A percentile compares a stretch with the other conserved stretches of the same genome.
Evolutionary conservation across 92 coral and sea anemone genomes (phyloP).

Genomic region (Palythoa caribaeorum): DNA sequence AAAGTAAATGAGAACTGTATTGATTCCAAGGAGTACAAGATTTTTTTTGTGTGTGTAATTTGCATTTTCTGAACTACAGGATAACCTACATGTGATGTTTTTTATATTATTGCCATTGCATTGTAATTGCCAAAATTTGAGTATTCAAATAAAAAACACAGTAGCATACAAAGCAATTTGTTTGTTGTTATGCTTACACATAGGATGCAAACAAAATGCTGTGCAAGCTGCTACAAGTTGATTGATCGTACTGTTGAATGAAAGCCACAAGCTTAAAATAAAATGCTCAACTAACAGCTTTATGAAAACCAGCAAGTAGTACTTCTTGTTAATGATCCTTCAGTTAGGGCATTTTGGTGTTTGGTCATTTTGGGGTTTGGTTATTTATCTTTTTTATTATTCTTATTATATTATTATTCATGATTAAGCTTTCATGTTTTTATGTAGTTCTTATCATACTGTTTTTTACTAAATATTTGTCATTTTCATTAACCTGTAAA

Average conservation of each 20-base stretch:
- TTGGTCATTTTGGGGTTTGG: background rate
- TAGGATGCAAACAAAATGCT: background rate
- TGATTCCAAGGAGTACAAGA: too few relatives aligned
- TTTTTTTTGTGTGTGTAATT: too few relatives aligned
- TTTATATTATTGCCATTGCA: too few relatives aligned
- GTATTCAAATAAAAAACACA: background rate
- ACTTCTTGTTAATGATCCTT: background rate
- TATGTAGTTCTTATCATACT: background rate
- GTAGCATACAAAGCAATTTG: background rate
- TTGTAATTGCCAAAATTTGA: background rate
- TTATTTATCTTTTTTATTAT: background rate
- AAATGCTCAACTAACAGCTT: background rate
- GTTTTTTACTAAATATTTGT: background rate
- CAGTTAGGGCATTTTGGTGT: conserved; percentile 1
- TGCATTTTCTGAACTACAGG: too few relatives aligned
- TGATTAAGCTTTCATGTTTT: background rate
- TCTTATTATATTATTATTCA: background rate
- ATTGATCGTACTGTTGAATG: background rate
- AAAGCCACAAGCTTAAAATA: background rate
- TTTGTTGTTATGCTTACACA: background rate
- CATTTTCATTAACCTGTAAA: background rate
- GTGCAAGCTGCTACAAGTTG: background rate
- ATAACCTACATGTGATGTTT: too few relatives aligned
- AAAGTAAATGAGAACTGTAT: too few relatives aligned
- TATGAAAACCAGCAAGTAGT: background rate